phyloP scores from a whole-genome alignment of 2,888 invertebrate genomes.

The Tanytarsus gracilentus region DNA sequence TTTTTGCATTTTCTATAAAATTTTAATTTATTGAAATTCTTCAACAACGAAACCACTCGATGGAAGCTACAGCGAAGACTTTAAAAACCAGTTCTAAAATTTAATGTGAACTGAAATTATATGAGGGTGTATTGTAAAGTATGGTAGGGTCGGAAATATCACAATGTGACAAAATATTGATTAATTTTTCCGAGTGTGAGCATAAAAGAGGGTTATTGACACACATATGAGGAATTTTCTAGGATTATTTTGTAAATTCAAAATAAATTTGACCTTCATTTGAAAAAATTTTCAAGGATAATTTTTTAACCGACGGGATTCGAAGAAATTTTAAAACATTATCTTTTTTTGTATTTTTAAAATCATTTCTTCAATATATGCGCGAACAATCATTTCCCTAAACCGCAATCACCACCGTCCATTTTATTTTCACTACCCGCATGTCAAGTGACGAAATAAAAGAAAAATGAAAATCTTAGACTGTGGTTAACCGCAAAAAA shows the following conservation, averaged over 20 bases:
- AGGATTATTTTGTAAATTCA: not conserved
- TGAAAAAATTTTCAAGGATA: not conserved
- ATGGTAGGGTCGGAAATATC: not conserved
- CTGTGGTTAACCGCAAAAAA: slow-evolving; percentile 28
- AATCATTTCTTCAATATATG: too few relatives aligned
- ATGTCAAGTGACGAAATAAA: slow-evolving; percentile 4
- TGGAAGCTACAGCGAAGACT: not conserved
- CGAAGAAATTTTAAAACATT: not conserved
- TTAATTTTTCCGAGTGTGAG: slow-evolving; percentile 10
- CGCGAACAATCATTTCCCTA: too few relatives aligned
- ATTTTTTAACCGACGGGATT: too few relatives aligned
- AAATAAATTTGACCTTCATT: too few relatives aligned
- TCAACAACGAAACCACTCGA: not conserved
- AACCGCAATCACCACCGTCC: slow-evolving; percentile 1
- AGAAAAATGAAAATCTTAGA: slow-evolving; percentile 26
- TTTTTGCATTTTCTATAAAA: not conserved
- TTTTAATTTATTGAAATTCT: slow-evolving; percentile 2
- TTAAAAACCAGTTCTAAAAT: not conserved
- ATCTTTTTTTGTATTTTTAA: too few relatives aligned
- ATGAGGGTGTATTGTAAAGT: not conserved
- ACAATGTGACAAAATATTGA: slow-evolving; percentile 20
- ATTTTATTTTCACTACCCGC: not conserved
- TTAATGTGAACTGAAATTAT: not conserved
- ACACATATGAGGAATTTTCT: slow-evolving; percentile 1
- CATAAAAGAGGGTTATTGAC: slow-evolving; percentile 7